phyloP scores from a whole-genome alignment of 2,113 vertebrate genomes.

The Beaufortia kweichowensis region DNA sequence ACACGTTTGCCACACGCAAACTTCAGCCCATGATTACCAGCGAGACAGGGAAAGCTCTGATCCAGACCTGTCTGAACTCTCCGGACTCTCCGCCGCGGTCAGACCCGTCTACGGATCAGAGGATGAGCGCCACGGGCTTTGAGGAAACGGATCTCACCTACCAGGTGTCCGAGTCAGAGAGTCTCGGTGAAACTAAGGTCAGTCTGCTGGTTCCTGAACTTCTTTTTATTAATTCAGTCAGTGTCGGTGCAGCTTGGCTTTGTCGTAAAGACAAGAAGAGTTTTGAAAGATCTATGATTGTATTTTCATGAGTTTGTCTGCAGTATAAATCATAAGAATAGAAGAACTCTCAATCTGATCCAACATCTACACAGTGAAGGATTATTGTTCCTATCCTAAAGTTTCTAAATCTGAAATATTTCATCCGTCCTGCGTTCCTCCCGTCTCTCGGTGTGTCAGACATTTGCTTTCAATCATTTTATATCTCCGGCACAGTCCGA shows the following conservation, averaged over 20 bases:
- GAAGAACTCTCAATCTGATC: too few relatives aligned
- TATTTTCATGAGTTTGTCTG: background rate
- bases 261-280: too few relatives aligned
- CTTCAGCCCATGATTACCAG: conserved; percentile 99
- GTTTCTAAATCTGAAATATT: background rate
- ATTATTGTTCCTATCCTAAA: background rate
- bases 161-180: conserved; percentile 97
- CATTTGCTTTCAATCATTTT: too few relatives aligned
- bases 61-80: conserved; percentile 98
- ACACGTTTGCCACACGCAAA: conserved; percentile 96
- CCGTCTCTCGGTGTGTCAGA: too few relatives aligned
- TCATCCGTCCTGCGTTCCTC: background rate
- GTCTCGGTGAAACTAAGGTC: conserved; percentile 98
- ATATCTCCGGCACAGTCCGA: too few relatives aligned
- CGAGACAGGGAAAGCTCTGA: conserved; percentile 96
- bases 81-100: conserved; percentile 95
- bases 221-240: background rate
- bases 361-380: background rate
- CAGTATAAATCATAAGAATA: background rate
- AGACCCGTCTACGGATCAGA: conserved; percentile 95
- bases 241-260: background rate
- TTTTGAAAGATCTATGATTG: background rate
- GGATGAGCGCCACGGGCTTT: conserved; percentile 98
- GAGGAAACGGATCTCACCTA: conserved; percentile 99
- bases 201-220: conserved; percentile 24